phyloP scores from a whole-genome alignment of 2,797 vertebrate species.

The Sebastes dallii region DNA sequence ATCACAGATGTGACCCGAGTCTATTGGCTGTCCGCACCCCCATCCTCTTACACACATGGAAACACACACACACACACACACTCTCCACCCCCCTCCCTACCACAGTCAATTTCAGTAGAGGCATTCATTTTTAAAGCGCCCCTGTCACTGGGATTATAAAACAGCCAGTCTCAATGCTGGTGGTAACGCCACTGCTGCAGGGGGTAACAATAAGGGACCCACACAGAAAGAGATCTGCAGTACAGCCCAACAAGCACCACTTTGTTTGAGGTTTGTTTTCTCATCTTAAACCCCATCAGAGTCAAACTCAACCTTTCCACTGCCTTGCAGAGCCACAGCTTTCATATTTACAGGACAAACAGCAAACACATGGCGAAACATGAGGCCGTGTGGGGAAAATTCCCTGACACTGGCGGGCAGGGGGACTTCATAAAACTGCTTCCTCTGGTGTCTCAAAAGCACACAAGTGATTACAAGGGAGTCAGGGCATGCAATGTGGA shows the following conservation, averaged over 20 bases:
- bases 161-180: constrained; percentile 27
- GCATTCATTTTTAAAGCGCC: constrained; percentile 79
- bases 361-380: constrained; percentile 35
- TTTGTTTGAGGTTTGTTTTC: constrained; percentile 1
- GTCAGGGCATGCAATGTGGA: neutral
- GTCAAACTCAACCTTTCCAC: constrained; percentile 9
- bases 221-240: neutral
- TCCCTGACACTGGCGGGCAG: constrained; percentile 3
- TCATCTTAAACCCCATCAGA: neutral
- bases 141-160: constrained; percentile 66
- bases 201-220: constrained; percentile 24
- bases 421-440: constrained; percentile 42
- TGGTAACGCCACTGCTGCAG: constrained; percentile 34
- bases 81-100: neutral
- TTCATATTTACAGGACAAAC: constrained; percentile 69
- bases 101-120: constrained; percentile 65
- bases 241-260: neutral
- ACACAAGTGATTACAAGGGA: constrained; percentile 29
- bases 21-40: constrained; percentile 51
- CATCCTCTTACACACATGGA: neutral
- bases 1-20: constrained; percentile 75
- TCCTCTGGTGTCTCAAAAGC: constrained; percentile 40
- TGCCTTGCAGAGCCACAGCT: constrained; percentile 20
- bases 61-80: neutral
- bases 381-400: constrained; percentile 26